Evolutionary conservation across 2,113 vertebrate genomes (phyloP).

Genomic region (Ptychochromis oligacanthus): DNA sequence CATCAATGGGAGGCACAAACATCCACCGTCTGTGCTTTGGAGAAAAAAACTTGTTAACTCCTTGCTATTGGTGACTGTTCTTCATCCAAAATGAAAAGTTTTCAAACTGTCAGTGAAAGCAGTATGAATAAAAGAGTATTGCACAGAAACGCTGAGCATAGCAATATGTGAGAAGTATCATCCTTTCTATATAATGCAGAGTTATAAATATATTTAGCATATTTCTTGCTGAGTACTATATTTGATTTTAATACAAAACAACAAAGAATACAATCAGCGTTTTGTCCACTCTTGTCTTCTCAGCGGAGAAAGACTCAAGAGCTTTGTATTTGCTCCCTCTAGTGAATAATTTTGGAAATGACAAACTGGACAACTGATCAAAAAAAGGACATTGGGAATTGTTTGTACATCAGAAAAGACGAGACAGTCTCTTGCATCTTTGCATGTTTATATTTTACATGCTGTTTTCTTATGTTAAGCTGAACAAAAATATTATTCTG

Average conservation of each 20-base stretch:
- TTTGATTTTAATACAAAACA: background rate
- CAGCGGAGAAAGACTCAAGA: background rate
- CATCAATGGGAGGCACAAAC: constrained; percentile 44
- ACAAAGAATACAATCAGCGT: background rate
- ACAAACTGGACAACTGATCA: constrained; percentile 40
- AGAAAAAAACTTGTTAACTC: background rate
- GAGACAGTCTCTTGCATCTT: background rate
- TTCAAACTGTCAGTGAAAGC: constrained; percentile 25
- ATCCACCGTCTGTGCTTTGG: constrained; percentile 22
- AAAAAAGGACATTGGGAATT: background rate
- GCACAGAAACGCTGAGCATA: background rate
- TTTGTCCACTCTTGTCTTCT: background rate
- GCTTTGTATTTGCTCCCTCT: constrained; percentile 77
- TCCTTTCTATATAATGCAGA: background rate
- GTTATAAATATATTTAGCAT: background rate
- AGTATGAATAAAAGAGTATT: background rate
- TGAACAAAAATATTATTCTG: background rate
- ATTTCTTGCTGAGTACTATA: background rate
- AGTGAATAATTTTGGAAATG: constrained; percentile 74
- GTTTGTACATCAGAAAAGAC: background rate
- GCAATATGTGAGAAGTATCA: background rate
- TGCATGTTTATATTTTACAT: background rate
- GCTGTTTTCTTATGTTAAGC: background rate
- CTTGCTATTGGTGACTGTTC: constrained; percentile 28
- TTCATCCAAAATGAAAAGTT: constrained; percentile 62